Conservation (phyloP, 2,113 vertebrate species). For the Oncorhynchus gorbuscha region DNA sequence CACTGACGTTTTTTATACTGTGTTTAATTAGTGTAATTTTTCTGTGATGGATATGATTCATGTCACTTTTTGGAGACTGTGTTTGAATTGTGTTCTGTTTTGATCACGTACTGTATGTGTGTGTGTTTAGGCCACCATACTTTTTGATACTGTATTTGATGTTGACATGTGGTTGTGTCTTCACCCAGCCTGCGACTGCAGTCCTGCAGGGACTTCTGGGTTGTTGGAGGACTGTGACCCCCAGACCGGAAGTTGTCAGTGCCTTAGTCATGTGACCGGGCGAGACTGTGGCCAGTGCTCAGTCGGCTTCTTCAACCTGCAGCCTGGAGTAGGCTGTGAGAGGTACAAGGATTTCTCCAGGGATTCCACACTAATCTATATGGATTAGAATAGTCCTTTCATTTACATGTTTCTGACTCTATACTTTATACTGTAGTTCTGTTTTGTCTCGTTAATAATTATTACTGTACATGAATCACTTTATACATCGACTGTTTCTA, state of each 20-base stretch:
- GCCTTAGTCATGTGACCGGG: conserved; percentile 79
- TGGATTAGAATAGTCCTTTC: too few species aligned
- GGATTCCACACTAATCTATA: background rate
- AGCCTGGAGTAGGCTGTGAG: conserved; percentile 75
- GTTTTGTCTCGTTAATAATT: background rate
- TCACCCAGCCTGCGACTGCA: conserved; percentile 82
- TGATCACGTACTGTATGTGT: background rate
- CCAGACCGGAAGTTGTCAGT: conserved; percentile 78
- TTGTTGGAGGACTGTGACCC: conserved; percentile 73
- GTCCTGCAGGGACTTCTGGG: conserved; percentile 61
- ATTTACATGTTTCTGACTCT: too few species aligned
- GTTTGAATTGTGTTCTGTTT: background rate
- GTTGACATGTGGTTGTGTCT: conserved; percentile 13
- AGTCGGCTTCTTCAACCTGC: conserved; percentile 81
- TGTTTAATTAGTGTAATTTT: too few species aligned
- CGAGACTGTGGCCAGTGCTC: conserved; percentile 80
- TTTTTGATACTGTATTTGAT: background rate
- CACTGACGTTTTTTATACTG: too few species aligned
- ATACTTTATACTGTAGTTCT: too few species aligned
- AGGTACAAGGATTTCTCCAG: conserved; percentile 65
- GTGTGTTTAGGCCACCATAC: background rate
- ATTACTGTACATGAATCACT: background rate
- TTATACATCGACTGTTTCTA: background rate
- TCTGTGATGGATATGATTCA: too few species aligned
- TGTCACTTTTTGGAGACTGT: background rate